A percentile compares a stretch with the other conserved stretches of the same genome.
phyloP scores from a whole-genome alignment of 2,888 invertebrate species.

The Diloba caeruleocephala region DNA sequence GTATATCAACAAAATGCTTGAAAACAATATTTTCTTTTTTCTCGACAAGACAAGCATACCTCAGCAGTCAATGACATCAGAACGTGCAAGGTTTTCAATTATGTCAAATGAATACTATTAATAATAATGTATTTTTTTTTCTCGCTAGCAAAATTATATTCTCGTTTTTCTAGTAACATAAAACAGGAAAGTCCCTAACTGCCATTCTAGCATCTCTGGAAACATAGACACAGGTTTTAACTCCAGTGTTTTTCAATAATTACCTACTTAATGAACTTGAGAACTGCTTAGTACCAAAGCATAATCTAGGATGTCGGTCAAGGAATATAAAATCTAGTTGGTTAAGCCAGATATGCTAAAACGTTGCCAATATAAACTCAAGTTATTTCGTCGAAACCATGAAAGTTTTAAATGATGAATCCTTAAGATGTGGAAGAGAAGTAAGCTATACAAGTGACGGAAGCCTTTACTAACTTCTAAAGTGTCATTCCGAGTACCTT shows the following conservation, averaged over 20 bases:
- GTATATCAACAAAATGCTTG: slow-evolving; percentile 21
- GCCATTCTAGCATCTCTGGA: not conserved
- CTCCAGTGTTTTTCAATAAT: not conserved
- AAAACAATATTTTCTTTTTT: slow-evolving; percentile 12
- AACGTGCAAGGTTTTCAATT: slow-evolving; percentile 16
- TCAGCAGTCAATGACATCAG: not conserved
- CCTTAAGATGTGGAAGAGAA: slow-evolving; percentile 44
- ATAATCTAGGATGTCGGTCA: slow-evolving; percentile 9
- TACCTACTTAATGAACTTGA: slow-evolving; percentile 1
- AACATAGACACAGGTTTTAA: not conserved
- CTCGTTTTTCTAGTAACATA: too few relatives aligned
- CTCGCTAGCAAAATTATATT: not conserved
- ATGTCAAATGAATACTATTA: slow-evolving; percentile 27
- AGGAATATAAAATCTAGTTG: slow-evolving; percentile 17
- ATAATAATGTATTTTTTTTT: slow-evolving; percentile 9
- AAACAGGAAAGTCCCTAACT: not conserved
- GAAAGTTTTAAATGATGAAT: slow-evolving; percentile 75
- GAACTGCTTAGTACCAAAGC: slow-evolving; percentile 10
- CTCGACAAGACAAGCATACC: slow-evolving; percentile 1
- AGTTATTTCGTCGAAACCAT: slow-evolving; percentile 59
- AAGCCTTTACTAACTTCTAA: slow-evolving; percentile 16
- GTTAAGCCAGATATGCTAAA: slow-evolving; percentile 17
- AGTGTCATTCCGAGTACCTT: not conserved
- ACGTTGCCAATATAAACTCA: slow-evolving; percentile 60
- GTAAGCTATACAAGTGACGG: slow-evolving; percentile 1